phyloP scores from a whole-genome alignment of 2,113 vertebrate genomes.

The human region GRCh38 chrX:114765501-114766000 shows the following conservation, averaged over 20 bases:
- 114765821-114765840: neutral
- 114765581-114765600: neutral
- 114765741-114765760: neutral
- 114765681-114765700: neutral
- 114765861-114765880: neutral
- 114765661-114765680: neutral
- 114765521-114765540: neutral
- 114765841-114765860: neutral
- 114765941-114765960: neutral
- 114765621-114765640: neutral
- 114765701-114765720: neutral
- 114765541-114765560: neutral
- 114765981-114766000: neutral
- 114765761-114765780: neutral
- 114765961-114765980: neutral
- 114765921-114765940: neutral
- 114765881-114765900: neutral
- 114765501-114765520: neutral
- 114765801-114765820: neutral
- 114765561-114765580: neutral
- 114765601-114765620: neutral
- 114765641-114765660: neutral
- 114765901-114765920: neutral
- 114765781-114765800: neutral
- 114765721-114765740: neutral